phyloP scores from a whole-genome alignment of 2,113 vertebrate genomes.

The Centropus unirufus region DNA sequence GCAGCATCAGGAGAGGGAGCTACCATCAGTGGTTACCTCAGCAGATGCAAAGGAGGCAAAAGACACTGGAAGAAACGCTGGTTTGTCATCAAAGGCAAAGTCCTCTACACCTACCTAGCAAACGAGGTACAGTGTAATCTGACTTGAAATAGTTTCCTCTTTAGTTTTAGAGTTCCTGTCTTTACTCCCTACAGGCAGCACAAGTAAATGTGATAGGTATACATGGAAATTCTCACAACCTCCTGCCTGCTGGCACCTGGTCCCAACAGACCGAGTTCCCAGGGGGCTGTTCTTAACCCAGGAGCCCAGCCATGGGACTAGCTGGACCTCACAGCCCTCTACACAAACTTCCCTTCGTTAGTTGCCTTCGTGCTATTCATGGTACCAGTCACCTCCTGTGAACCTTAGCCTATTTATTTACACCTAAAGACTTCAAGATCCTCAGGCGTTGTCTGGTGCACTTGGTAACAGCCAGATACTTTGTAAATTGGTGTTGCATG shows the following conservation, averaged over 20 bases:
- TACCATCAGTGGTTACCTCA: constrained; percentile 89
- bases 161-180: not conserved
- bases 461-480: not conserved
- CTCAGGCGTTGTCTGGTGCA: not conserved
- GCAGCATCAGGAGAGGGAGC: constrained; percentile 87
- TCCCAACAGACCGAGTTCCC: not conserved
- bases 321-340: not conserved
- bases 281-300: not conserved
- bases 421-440: not conserved
- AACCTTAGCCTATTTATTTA: not conserved
- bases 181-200: not conserved
- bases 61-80: constrained; percentile 96
- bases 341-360: not conserved
- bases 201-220: not conserved
- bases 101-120: constrained; percentile 92
- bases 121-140: constrained; percentile 82
- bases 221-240: not conserved
- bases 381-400: not conserved
- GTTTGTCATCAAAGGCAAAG: constrained; percentile 99
- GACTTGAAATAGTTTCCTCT: not conserved
- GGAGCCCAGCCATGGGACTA: not conserved
- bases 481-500: not conserved
- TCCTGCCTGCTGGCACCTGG: not conserved
- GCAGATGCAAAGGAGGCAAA: constrained; percentile 91
- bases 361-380: not conserved